phyloP scores from a whole-genome alignment of 2,888 invertebrate genomes.

The Drosophila cognata region DNA sequence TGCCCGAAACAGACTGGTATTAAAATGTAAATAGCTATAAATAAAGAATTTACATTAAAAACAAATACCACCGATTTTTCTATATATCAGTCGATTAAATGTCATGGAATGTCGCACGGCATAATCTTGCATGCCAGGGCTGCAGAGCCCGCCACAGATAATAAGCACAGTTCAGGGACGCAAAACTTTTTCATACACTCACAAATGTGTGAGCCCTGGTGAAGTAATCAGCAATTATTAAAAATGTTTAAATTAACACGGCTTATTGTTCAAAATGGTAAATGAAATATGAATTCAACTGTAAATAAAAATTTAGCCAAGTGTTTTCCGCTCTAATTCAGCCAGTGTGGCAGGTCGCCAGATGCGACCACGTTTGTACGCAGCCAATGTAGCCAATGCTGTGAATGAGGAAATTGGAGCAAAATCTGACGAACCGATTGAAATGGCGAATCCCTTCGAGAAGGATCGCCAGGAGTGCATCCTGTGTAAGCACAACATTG shows the following conservation, averaged over 20 bases:
- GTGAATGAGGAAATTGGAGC: constrained; percentile 10
- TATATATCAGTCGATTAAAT: background rate
- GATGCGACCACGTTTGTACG: constrained; percentile 34
- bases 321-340: background rate
- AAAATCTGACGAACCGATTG: constrained; percentile 83
- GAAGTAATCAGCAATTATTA: background rate
- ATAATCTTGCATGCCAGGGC: constrained; percentile 1
- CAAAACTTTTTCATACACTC: background rate
- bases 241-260: constrained; percentile 69
- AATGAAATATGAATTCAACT: constrained; percentile 16
- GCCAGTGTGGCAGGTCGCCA: constrained; percentile 39
- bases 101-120: background rate
- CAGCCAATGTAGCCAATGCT: constrained; percentile 16
- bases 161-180: background rate
- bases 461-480: constrained; percentile 91
- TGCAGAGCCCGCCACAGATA: background rate
- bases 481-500: constrained; percentile 92
- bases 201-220: constrained; percentile 8
- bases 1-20: constrained; percentile 66
- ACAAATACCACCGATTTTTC: background rate
- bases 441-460: constrained; percentile 92
- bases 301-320: background rate
- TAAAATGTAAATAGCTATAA: constrained; percentile 1
- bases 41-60: background rate
- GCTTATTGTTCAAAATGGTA: constrained; percentile 64